Evolutionary conservation across 2,113 vertebrate genomes (phyloP).

Genomic region (Isichthys henryi): DNA sequence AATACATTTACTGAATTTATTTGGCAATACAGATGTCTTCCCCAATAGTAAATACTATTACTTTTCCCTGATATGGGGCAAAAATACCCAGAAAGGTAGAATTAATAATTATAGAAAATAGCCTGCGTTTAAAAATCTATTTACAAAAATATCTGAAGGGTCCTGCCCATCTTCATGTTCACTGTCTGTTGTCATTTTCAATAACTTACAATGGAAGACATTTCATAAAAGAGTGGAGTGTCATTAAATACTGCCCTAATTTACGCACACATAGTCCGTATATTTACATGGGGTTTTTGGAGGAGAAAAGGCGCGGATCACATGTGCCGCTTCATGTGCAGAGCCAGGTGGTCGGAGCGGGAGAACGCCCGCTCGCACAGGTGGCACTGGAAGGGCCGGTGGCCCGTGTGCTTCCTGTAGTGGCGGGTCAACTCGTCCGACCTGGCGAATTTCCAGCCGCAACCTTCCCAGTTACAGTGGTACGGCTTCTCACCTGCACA

Average conservation of each 20-base stretch:
- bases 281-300: slow-evolving; percentile 2
- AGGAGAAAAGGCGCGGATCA: slow-evolving; percentile 39
- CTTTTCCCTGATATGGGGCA: slow-evolving; percentile 40
- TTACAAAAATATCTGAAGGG: slow-evolving; percentile 48
- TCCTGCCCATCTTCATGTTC: slow-evolving; percentile 51
- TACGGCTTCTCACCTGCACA: slow-evolving; percentile 77
- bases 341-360: slow-evolving; percentile 80
- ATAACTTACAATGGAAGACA: slow-evolving; percentile 47
- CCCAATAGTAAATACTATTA: neutral
- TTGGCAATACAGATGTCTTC: neutral
- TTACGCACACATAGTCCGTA: slow-evolving; percentile 43
- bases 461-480: slow-evolving; percentile 85
- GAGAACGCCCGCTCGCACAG: slow-evolving; percentile 85
- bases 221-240: slow-evolving; percentile 20
- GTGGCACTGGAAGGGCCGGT: slow-evolving; percentile 82
- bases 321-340: slow-evolving; percentile 92
- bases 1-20: neutral
- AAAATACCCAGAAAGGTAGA: slow-evolving; percentile 40
- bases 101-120: slow-evolving; percentile 33
- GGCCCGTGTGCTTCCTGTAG: slow-evolving; percentile 85
- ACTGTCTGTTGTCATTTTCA: slow-evolving; percentile 29
- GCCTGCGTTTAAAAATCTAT: slow-evolving; percentile 37
- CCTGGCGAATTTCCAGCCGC: slow-evolving; percentile 83
- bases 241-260: slow-evolving; percentile 65
- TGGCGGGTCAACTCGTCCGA: slow-evolving; percentile 82